Base-by-base conservation (phyloP, 2,797 vertebrate genomes). In the Kryptolebias ocellatus region DNA sequence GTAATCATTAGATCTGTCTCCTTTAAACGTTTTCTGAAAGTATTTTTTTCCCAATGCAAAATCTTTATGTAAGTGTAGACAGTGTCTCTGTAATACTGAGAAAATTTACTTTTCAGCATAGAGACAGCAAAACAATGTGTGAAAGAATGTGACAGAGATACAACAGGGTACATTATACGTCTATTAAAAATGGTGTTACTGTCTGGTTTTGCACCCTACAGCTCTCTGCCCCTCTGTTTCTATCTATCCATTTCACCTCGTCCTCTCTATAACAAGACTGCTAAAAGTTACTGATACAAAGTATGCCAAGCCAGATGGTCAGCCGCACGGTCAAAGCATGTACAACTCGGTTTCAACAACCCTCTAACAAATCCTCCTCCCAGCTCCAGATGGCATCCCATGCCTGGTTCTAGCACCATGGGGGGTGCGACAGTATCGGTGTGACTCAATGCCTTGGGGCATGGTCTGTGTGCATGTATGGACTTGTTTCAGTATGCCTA, bases 261-360 rank as follows among this genome's bases (percentile, higher is more conserved):
- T 57, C 70, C 78, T 72, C 76, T 79, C 74, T 86, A 54, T 81
- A 81, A 61, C 81, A 87, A 83, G 77, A 84, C 81, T 73, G 86
- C 87, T 89, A 81, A 89, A 89, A 88, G 86, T 90, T 90, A 90
- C 89, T 87, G 86, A 85, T 83, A 86, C 79, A 75, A 80, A 84
- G 80, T 81, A 86, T 90, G 89, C 89, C 88, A 83, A 90, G 87
- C 83, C 92, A 93, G 92, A 94, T 94, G 90, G 92, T 89, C 85
- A 86, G 81, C 88, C 86, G 85, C 89, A 90, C 85, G 85, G 87
- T 87, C 71, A 77, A 89, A 88, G 87, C 87, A 87, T 91, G 90
- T 88, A 92, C 86, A 82, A 81, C 82, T 91, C 87, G 70, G 83
- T 89, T 90, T 86, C 90, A 88, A 92, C 91, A 92, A 88, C 81